These are phyloP conservation scores for Epinotia nisella DNA, from an alignment of 2,888 invertebrate species.

Conservation along the genomic window DNA sequence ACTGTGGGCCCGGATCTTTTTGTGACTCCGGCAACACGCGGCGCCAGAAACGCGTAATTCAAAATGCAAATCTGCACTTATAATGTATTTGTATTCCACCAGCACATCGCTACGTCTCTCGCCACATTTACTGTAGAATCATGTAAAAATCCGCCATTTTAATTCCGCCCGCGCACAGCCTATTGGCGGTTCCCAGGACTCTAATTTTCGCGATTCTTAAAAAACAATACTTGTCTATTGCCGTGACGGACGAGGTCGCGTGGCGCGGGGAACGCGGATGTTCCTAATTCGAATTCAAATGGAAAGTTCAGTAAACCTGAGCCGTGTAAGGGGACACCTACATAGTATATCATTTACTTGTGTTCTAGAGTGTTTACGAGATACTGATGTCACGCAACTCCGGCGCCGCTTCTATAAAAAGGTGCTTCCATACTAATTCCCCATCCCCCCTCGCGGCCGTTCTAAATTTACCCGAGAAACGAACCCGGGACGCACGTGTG, in stretches of 20 bases:
- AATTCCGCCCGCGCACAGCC: slow-evolving; percentile 76
- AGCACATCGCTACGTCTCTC: slow-evolving; percentile 71
- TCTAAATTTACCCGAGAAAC: slow-evolving; percentile 80
- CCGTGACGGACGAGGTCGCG: slow-evolving; percentile 35
- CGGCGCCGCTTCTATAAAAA: slow-evolving; percentile 80
- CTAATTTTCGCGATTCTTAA: slow-evolving; percentile 79
- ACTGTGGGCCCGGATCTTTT: slow-evolving; percentile 23
- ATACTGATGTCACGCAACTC: slow-evolving; percentile 64
- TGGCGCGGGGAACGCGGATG: slow-evolving; percentile 38
- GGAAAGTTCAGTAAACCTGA: slow-evolving; percentile 43
- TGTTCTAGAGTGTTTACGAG: slow-evolving; percentile 62
- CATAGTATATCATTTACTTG: slow-evolving; percentile 64
- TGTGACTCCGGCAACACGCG: slow-evolving; percentile 47
- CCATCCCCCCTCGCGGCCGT: slow-evolving; percentile 57
- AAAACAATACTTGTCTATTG: slow-evolving; percentile 53
- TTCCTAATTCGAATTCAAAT: slow-evolving; percentile 41
- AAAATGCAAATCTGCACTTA: slow-evolving; percentile 83
- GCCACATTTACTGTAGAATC: slow-evolving; percentile 80
- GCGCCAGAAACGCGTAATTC: slow-evolving; percentile 75
- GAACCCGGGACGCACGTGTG: slow-evolving; percentile 78
- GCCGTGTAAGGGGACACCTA: slow-evolving; percentile 43
- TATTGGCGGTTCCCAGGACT: slow-evolving; percentile 82
- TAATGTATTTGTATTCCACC: slow-evolving; percentile 80
- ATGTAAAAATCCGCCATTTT: slow-evolving; percentile 81
- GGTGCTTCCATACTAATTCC: slow-evolving; percentile 75